Evolutionary conservation across 2,797 vertebrate genomes (phyloP).

Genomic region (Sebastes taczanowskii): DNA sequence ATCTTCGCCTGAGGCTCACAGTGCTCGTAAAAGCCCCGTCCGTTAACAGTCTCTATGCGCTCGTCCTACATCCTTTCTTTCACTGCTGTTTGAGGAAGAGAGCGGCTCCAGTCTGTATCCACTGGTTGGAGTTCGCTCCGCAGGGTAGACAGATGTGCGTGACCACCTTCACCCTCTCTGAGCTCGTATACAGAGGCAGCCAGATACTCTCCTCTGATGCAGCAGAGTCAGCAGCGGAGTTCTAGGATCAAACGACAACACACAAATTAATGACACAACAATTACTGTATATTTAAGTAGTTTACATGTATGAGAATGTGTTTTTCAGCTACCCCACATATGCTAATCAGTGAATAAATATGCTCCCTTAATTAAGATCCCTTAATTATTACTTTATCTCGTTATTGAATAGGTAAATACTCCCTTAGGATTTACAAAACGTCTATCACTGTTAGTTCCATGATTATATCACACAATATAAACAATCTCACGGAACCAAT

Average conservation of each 20-base stretch:
- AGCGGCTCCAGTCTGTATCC: constrained; percentile 94
- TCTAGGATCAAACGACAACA: constrained; percentile 34
- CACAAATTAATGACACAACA: neutral
- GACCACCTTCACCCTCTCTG: constrained; percentile 90
- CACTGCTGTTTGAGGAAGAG: constrained; percentile 93
- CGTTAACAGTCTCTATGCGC: neutral
- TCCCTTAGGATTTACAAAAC: neutral
- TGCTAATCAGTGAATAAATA: neutral
- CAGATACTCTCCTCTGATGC: constrained; percentile 89
- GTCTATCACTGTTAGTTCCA: neutral
- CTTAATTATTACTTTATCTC: neutral
- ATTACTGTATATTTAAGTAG: neutral
- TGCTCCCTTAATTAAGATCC: neutral
- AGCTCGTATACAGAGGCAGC: constrained; percentile 90
- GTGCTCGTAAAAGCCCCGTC: neutral
- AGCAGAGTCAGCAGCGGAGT: constrained; percentile 30
- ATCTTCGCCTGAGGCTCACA: neutral
- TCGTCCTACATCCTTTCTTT: constrained; percentile 6
- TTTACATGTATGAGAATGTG: neutral
- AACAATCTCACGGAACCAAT: neutral
- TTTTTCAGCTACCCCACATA: neutral
- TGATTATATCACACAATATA: neutral
- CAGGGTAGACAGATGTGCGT: constrained; percentile 92
- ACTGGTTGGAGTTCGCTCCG: constrained; percentile 86
- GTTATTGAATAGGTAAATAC: neutral